Evolutionary conservation across 2,888 invertebrate species (phyloP).

Genomic region (Plutella xylostella): DNA sequence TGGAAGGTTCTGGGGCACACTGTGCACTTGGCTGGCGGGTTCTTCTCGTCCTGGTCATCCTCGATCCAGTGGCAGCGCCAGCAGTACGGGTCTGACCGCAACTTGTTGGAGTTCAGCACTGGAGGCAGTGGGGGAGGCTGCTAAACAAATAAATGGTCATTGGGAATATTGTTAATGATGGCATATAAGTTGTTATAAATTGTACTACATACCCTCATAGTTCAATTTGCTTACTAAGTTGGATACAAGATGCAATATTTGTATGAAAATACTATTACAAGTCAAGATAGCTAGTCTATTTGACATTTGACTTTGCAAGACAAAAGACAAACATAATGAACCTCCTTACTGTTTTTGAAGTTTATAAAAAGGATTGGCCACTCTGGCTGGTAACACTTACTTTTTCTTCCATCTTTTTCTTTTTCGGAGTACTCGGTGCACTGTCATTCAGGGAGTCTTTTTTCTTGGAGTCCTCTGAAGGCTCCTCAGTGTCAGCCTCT

Average conservation of each 20-base stretch:
- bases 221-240: too few species aligned
- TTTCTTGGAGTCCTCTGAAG: slow-evolving; percentile 25
- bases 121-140: too few species aligned
- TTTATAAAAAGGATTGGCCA: too few species aligned
- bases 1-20: slow-evolving; percentile 90
- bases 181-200: too few species aligned
- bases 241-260: too few species aligned
- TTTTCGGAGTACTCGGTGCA: slow-evolving; percentile 22
- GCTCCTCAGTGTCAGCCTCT: slow-evolving; percentile 35
- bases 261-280: too few species aligned
- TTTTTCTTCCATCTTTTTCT: slow-evolving; percentile 23
- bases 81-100: slow-evolving; percentile 81
- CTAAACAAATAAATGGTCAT: not conserved
- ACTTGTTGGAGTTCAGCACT: not conserved
- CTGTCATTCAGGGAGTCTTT: slow-evolving; percentile 26
- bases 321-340: too few species aligned
- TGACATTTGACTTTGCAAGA: too few species aligned
- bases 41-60: slow-evolving; percentile 43
- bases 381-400: slow-evolving; percentile 19
- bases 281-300: too few species aligned
- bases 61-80: slow-evolving; percentile 89
- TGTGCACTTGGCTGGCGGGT: slow-evolving; percentile 72
- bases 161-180: not conserved
- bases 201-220: too few species aligned
- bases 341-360: too few species aligned